Base-by-base conservation (phyloP, 1,140 invertebrate species). In the Prorops nasuta region DNA sequence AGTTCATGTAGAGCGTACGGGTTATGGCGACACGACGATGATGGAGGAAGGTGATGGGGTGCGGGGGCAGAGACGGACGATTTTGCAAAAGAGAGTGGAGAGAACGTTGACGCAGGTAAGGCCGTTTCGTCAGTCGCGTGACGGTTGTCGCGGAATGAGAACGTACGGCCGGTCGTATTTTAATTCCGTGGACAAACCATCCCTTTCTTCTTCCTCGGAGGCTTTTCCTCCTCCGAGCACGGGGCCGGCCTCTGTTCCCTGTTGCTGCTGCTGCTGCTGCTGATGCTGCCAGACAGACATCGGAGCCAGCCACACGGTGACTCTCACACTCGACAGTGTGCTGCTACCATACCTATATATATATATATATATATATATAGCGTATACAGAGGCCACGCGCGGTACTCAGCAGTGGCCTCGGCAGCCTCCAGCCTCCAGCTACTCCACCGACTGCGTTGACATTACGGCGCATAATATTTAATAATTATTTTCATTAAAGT, bases 401-500 rank as follows among this genome's bases (percentile, higher is more conserved):
- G n/a, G n/a, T n/a, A n/a, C n/a, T n/a, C n/a, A n/a, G n/a, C n/a
- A n/a, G n/a, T n/a, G n/a, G n/a, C n/a, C n/a, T n/a, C n/a, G n/a
- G n/a, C n/a, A n/a, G n/a, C n/a, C n/a, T n/a, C n/a, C n/a, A n/a
- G n/a, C n/a, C n/a, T n/a, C n/a, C n/a, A n/a, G n/a, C n/a, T n/a
- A n/a, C n/a, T n/a, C n/a, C n/a, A n/a, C n/a, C 36, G 57, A 17
- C 54, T 54, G 60, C 61, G 71, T 73, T 74, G 74, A 75, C 71
- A 73, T 67, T 71, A 71, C 66, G 52, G 60, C 51, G 69, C 70
- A 75, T 77, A 76, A 77, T 77, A 77, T 77, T 76, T 77, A 77
- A 77, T 77, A 76, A 77, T 77, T 77, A 76, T 76, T 76, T 76
- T 74, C 69, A 76, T 77, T 77, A 77, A 71, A 76, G 69, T 75